phyloP scores from a whole-genome alignment of 2,113 vertebrate genomes.

The Rhinoderma darwinii region DNA sequence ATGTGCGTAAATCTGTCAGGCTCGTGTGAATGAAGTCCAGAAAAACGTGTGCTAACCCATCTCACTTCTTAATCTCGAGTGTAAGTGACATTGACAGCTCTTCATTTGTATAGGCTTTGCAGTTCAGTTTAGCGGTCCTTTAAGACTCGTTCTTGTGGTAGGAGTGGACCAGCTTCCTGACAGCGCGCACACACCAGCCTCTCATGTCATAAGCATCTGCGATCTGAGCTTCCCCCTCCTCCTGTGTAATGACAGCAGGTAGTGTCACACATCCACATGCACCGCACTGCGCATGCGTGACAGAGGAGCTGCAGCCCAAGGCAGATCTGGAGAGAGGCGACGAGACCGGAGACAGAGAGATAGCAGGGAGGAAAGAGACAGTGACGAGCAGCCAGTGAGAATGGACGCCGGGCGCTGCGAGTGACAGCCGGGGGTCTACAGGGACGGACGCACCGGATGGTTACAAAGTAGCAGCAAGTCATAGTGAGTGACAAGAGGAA shows the following conservation, averaged over 20 bases:
- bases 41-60: not conserved
- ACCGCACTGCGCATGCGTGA: constrained; percentile 33
- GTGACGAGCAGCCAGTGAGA: too few species aligned
- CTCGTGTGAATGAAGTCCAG: too few species aligned
- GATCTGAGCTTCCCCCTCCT: not conserved
- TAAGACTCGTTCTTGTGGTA: not conserved
- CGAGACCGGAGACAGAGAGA: not conserved
- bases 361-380: not conserved
- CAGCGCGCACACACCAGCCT: not conserved
- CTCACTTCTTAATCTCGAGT: too few species aligned
- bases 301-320: constrained; percentile 26
- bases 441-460: not conserved
- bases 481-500: not conserved
- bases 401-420: not conserved
- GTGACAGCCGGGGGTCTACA: not conserved
- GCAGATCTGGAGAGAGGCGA: constrained; percentile 22
- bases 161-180: not conserved
- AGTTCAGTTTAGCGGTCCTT: not conserved
- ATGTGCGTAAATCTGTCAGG: too few species aligned
- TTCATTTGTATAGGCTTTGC: too few species aligned
- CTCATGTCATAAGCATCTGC: not conserved
- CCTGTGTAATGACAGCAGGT: constrained; percentile 47
- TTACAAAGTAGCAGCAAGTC: not conserved
- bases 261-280: not conserved
- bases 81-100: too few species aligned